These are phyloP conservation scores for Lissocephala sabroskyi DNA, from an alignment of 2,888 invertebrate species.

Conservation along the genomic window DNA sequence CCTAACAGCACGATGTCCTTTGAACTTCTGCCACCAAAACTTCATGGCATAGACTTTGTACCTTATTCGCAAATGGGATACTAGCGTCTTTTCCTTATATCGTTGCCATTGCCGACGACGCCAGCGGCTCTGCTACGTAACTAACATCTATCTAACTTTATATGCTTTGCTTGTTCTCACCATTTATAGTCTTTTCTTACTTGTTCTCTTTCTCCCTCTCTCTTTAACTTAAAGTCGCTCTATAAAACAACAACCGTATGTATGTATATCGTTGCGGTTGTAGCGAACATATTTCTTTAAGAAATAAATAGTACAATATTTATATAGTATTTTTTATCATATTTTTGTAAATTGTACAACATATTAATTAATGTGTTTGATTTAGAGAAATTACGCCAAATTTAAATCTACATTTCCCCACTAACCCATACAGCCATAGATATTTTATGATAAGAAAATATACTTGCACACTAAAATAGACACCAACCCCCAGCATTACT, in stretches of 20 bases:
- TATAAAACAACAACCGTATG: not conserved
- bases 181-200: conserved; percentile 9
- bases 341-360: too few species aligned
- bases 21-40: conserved; percentile 65
- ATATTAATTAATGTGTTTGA: too few species aligned
- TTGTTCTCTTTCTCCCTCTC: too few species aligned
- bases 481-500: too few species aligned
- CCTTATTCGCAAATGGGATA: conserved; percentile 67
- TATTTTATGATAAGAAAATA: too few species aligned
- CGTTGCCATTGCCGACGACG: conserved; percentile 25
- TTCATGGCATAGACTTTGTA: conserved; percentile 32
- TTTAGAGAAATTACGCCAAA: too few species aligned
- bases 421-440: too few species aligned
- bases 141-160: conserved; percentile 34
- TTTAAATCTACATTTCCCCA: too few species aligned
- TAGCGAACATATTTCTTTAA: conserved; percentile 54
- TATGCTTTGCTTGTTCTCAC: conserved; percentile 42
- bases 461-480: too few species aligned
- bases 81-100: conserved; percentile 46
- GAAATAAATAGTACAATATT: conserved; percentile 46
- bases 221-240: too few species aligned
- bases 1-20: conserved; percentile 69
- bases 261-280: conserved; percentile 7
- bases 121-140: conserved; percentile 29
- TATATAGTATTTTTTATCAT: too few species aligned